phyloP scores from a whole-genome alignment of 2,113 vertebrate genomes.

The Trichomycterus rosablanca region DNA sequence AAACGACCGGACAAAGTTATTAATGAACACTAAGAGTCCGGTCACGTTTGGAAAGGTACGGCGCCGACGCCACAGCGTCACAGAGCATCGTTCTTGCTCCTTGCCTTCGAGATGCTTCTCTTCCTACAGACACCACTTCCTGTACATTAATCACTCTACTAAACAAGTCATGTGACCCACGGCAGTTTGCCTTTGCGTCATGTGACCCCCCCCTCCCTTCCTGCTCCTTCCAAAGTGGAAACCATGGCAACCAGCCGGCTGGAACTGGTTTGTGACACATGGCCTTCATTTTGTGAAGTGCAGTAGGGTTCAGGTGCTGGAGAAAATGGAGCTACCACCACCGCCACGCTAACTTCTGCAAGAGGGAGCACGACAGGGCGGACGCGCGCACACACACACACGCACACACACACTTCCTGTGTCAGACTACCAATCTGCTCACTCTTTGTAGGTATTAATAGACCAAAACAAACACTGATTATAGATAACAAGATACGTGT shows the following conservation, averaged over 20 bases:
- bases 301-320: constrained; percentile 73
- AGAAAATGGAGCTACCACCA: constrained; percentile 72
- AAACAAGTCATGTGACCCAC: constrained; percentile 75
- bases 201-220: constrained; percentile 64
- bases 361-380: background rate
- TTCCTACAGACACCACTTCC: constrained; percentile 65
- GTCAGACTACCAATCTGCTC: constrained; percentile 19
- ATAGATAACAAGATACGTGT: background rate
- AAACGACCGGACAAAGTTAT: no score
- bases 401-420: constrained; percentile 21
- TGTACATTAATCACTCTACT: constrained; percentile 77
- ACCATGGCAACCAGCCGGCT: constrained; percentile 83
- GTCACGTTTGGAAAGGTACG: background rate
- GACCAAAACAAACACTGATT: background rate
- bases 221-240: constrained; percentile 71
- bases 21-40: no score
- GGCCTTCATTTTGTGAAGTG: constrained; percentile 83
- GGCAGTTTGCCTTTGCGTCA: constrained; percentile 69
- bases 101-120: constrained; percentile 28
- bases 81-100: constrained; percentile 8
- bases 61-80: background rate
- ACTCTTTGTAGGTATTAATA: constrained; percentile 18
- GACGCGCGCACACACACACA: constrained; percentile 7
- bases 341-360: constrained; percentile 44
- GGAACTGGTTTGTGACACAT: constrained; percentile 78